phyloP scores from a whole-genome alignment of 2,113 vertebrate species.

The Brachirus orientalis region DNA sequence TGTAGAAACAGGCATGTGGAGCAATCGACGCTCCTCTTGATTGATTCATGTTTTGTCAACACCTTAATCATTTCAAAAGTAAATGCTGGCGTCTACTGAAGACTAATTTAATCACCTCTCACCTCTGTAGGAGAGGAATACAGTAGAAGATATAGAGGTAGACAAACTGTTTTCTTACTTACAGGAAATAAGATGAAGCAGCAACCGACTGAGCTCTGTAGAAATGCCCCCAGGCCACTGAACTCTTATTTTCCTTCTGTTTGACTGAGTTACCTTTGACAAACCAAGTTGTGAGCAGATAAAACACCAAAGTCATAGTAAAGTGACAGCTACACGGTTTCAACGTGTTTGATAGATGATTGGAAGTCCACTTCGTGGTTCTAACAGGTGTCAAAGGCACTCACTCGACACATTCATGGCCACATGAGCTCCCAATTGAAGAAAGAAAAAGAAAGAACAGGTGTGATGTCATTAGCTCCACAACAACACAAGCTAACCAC shows the following conservation, averaged over 20 bases:
- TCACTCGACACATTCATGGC: conserved; percentile 11
- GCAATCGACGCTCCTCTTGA: background rate
- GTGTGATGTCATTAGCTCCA: conserved; percentile 49
- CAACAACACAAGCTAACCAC: conserved; percentile 39
- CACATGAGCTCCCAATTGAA: conserved; percentile 28
- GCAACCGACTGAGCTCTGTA: background rate
- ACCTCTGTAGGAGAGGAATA: background rate
- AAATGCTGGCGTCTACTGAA: background rate
- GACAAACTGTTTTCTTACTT: background rate
- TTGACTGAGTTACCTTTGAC: conserved; percentile 3
- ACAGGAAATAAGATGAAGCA: background rate
- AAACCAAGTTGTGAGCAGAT: background rate
- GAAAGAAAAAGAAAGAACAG: conserved; percentile 68
- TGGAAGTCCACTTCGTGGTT: conserved; percentile 2
- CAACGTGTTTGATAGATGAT: background rate
- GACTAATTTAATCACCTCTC: background rate
- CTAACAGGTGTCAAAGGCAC: conserved; percentile 37
- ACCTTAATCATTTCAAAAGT: background rate
- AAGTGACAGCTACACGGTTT: background rate
- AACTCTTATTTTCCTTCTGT: conserved; percentile 19
- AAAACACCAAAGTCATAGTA: conserved; percentile 5
- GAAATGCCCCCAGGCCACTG: background rate
- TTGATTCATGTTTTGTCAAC: conserved; percentile 2
- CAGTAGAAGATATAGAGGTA: background rate
- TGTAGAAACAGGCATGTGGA: background rate